A percentile compares a stretch with the other conserved stretches of the same genome.
Conservation (phyloP, 2,888 invertebrate species). For the Phania funesta region DNA sequence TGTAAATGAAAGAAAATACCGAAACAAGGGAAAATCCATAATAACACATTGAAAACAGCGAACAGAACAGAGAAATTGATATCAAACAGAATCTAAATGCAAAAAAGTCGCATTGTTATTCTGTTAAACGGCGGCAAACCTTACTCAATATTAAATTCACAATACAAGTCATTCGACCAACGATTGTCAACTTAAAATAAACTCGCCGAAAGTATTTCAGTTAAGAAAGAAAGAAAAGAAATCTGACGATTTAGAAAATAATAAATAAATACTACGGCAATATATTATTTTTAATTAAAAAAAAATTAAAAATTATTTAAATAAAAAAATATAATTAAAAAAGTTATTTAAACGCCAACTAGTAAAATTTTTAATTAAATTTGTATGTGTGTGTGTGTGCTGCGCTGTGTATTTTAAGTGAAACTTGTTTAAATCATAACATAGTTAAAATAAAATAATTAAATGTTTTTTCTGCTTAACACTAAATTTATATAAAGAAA, state of each 20-base stretch:
- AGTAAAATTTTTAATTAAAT: not conserved
- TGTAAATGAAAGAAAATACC: slow-evolving; percentile 26
- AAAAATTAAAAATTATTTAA: not conserved
- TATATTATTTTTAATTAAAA: slow-evolving; percentile 8
- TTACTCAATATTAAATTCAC: slow-evolving; percentile 77
- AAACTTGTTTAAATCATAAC: not conserved
- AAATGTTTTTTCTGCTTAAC: slow-evolving; percentile 12
- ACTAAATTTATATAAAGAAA: slow-evolving; percentile 1
- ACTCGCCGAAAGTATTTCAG: slow-evolving; percentile 46
- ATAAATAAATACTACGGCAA: slow-evolving; percentile 11
- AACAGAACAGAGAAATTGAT: slow-evolving; percentile 41
- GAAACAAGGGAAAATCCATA: slow-evolving; percentile 31
- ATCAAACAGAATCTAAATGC: slow-evolving; percentile 43
- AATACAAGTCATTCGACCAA: slow-evolving; percentile 77
- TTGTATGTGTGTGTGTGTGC: not conserved
- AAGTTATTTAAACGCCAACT: not conserved
- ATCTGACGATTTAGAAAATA: not conserved
- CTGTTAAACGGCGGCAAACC: slow-evolving; percentile 71
- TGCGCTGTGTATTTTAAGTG: not conserved
- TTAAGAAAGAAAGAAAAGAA: not conserved
- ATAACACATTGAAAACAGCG: slow-evolving; percentile 26
- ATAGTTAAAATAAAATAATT: not conserved
- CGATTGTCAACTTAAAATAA: slow-evolving; percentile 77
- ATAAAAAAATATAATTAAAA: not conserved
- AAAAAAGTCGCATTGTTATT: slow-evolving; percentile 56